phyloP scores from a whole-genome alignment of 1,140 invertebrate species.

The Hycleus phaleratus region DNA sequence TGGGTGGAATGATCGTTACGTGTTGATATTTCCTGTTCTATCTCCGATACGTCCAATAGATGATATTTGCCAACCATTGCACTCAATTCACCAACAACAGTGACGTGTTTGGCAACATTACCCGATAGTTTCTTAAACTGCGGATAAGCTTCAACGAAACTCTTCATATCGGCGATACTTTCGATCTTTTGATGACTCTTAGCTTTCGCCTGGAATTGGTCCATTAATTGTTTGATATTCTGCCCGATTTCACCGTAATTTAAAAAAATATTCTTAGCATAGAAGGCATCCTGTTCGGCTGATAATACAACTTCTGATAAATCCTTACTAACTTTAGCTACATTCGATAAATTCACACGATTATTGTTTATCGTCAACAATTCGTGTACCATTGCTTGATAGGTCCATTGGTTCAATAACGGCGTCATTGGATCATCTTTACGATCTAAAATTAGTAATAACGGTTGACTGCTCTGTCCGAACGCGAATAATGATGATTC shows the following conservation, averaged over 20 bases:
- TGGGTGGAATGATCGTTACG: slow-evolving; percentile 87
- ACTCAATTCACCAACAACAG: slow-evolving; percentile 90
- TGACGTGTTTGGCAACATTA: slow-evolving; percentile 95
- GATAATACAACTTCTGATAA: slow-evolving; percentile 89
- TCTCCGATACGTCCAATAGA: slow-evolving; percentile 88
- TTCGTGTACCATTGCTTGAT: slow-evolving; percentile 99
- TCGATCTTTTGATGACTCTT: slow-evolving; percentile 96
- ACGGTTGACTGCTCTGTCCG: slow-evolving; percentile 54
- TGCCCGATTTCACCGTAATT: slow-evolving; percentile 99
- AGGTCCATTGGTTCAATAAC: slow-evolving; percentile 98
- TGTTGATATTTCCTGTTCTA: slow-evolving; percentile 93
- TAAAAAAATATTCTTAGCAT: slow-evolving; percentile 88
- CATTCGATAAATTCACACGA: slow-evolving; percentile 78
- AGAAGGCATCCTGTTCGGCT: slow-evolving; percentile 96
- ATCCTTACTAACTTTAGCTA: slow-evolving; percentile 80
- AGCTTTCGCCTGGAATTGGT: slow-evolving; percentile 94
- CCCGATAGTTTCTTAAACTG: slow-evolving; percentile 99
- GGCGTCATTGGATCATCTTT: slow-evolving; percentile 93
- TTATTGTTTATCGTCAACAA: slow-evolving; percentile 92
- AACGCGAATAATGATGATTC: slow-evolving; percentile 85
- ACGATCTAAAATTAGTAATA: slow-evolving; percentile 84
- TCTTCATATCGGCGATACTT: slow-evolving; percentile 98
- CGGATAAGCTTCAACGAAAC: slow-evolving; percentile 97
- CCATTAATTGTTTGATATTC: slow-evolving; percentile 95
- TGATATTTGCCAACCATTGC: slow-evolving; percentile 68